Percentiles rank a stretch among this genome's conserved stretches.
phyloP scores from a whole-genome alignment of 2,797 vertebrate species.

The Enteromius afrohamiltoni region DNA sequence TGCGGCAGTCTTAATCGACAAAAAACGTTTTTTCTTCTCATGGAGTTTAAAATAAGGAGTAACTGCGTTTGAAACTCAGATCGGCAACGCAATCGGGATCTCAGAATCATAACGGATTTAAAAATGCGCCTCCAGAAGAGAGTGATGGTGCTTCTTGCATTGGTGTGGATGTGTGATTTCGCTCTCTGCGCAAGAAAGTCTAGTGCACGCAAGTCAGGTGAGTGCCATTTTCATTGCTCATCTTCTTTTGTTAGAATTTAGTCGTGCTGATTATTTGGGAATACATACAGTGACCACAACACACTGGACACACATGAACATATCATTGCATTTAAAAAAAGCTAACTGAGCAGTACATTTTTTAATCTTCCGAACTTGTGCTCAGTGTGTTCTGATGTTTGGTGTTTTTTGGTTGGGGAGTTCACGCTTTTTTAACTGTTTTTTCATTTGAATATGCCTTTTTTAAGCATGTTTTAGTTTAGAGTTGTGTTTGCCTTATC shows the following conservation, averaged over 20 bases:
- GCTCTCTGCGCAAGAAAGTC: conserved; percentile 5
- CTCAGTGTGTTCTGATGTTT: background rate
- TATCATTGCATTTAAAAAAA: background rate
- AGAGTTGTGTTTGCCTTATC: background rate
- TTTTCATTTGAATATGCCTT: background rate
- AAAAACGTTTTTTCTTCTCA: background rate
- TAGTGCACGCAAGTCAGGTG: conserved; percentile 22
- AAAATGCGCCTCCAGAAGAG: conserved; percentile 12
- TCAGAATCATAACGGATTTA: background rate
- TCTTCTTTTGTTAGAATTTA: background rate
- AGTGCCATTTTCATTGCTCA: background rate
- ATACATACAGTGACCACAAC: background rate
- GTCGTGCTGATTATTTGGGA: too few species aligned
- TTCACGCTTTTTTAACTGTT: background rate
- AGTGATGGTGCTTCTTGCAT: background rate
- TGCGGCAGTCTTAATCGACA: background rate
- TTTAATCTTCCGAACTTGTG: background rate
- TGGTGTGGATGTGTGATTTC: conserved; percentile 21
- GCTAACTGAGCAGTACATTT: background rate
- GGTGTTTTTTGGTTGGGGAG: background rate
- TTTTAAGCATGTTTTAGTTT: background rate
- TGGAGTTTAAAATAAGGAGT: background rate
- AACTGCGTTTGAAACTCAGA: background rate
- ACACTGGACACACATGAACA: background rate
- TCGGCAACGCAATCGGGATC: background rate